Percentiles rank a stretch among this genome's conserved stretches.
Evolutionary conservation across 2,888 invertebrate species (phyloP).

Genomic region (Malacosoma neustria): DNA sequence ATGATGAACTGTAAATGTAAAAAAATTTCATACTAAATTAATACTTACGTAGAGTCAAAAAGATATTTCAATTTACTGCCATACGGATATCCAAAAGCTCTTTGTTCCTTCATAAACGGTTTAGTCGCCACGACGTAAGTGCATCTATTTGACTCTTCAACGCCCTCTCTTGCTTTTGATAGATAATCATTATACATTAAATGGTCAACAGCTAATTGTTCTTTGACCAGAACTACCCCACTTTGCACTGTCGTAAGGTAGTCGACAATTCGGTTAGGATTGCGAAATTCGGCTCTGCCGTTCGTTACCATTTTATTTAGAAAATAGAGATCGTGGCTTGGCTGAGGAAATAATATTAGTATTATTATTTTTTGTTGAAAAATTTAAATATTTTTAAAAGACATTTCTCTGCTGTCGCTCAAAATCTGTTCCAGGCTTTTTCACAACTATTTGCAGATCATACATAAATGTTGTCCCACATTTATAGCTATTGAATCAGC

Average conservation of each 20-base stretch:
- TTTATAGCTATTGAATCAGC: no score
- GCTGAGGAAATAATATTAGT: slow-evolving; percentile 33
- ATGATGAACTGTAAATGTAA: slow-evolving; percentile 1
- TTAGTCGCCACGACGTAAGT: slow-evolving; percentile 84
- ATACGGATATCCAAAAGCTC: slow-evolving; percentile 83
- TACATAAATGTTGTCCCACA: no score
- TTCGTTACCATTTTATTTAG: slow-evolving; percentile 54
- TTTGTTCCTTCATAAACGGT: slow-evolving; percentile 77
- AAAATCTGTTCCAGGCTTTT: no score
- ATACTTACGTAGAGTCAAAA: slow-evolving; percentile 82
- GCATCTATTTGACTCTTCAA: slow-evolving; percentile 79
- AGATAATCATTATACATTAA: slow-evolving; percentile 82
- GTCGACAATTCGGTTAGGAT: slow-evolving; percentile 29
- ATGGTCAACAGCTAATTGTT: slow-evolving; percentile 79
- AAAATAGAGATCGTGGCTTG: slow-evolving; percentile 49
- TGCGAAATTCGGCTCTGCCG: slow-evolving; percentile 48
- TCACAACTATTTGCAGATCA: no score
- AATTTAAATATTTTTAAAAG: no score
- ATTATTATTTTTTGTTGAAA: no score
- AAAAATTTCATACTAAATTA: background rate
- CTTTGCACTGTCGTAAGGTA: slow-evolving; percentile 40
- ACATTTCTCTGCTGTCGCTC: no score
- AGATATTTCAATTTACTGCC: slow-evolving; percentile 74
- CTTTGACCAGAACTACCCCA: slow-evolving; percentile 75
- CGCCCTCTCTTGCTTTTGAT: slow-evolving; percentile 69